These are phyloP conservation scores for Catharus minimus DNA, from an alignment of 2,113 vertebrate genomes.

Conservation along the genomic window DNA sequence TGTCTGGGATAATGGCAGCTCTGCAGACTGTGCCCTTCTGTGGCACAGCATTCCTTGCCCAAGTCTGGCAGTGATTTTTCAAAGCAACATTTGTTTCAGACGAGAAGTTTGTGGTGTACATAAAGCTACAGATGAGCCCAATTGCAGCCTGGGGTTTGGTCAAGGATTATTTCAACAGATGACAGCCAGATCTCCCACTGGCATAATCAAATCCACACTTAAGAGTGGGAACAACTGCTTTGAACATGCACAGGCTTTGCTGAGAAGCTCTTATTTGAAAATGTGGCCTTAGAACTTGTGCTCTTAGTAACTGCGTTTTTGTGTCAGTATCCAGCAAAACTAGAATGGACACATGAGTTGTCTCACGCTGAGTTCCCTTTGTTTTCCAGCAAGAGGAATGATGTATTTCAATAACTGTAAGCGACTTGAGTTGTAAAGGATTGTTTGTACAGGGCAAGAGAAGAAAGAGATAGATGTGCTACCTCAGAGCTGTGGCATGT, in stretches of 20 bases:
- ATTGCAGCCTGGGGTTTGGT: background rate
- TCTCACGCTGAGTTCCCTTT: conserved; percentile 11
- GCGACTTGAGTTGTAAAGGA: background rate
- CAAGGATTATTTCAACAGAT: conserved; percentile 28
- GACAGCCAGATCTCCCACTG: conserved; percentile 41
- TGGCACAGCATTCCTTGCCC: background rate
- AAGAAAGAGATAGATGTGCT: background rate
- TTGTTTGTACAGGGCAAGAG: background rate
- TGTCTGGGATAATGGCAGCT: background rate
- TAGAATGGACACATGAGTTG: background rate
- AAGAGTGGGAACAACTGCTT: background rate
- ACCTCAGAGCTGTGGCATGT: background rate
- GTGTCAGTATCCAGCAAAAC: conserved; percentile 12
- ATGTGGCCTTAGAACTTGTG: background rate
- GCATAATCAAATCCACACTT: background rate
- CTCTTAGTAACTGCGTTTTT: conserved; percentile 10
- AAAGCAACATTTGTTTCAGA: conserved; percentile 24
- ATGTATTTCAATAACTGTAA: background rate
- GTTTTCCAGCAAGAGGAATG: conserved; percentile 26
- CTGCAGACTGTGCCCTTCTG: background rate
- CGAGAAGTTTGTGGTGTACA: conserved; percentile 5
- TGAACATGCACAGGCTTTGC: conserved; percentile 15
- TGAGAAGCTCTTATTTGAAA: conserved; percentile 15
- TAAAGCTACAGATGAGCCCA: conserved; percentile 21
- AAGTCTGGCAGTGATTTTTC: conserved; percentile 39